Base-by-base conservation (phyloP, 2,888 invertebrate genomes). In the Hypselothyrea guttata region DNA sequence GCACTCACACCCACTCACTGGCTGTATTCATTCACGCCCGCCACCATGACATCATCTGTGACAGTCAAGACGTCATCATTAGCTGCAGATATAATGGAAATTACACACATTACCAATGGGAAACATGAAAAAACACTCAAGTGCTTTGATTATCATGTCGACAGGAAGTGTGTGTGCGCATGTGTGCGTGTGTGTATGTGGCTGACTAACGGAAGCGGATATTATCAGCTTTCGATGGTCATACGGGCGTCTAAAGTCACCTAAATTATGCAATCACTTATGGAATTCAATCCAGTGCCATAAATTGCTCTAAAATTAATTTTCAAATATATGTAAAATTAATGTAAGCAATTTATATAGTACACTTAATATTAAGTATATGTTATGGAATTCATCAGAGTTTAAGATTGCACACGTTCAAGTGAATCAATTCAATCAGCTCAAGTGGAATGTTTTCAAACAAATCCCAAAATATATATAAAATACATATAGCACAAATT, bases 71-170 rank as follows among this genome's bases (percentile, higher is more conserved):
- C 71, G 46, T 54, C 60, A 65, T 65, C 51, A 59, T 64, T 70
- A 58, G 49, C 18, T n/a, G 33, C 4, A 53, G 44, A 27, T 41
- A 33, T 45, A 57, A 57, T 66, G 57, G 52, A 58, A 66, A 56
- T 60, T 62, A 73, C 62, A 62, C 41, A 44, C 57, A 66, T 53
- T 75, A 53, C 61, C 55, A 70, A 71, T 51, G 57, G 34, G 37
- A 53, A 64, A 78, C 77, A 84, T 48, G 77, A 61, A 67, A 78
- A 81, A 65, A 77, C 82, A 82, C 82, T 78, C 61, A 62, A 73
- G 52, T 58, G 30, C 48, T 41, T 68, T 68, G 54, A 58, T 49
- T 53, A 52, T 22, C 22, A 22, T 55, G 70, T 48, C 51, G 42
- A 55, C 69, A 62, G 68, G 57, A 70, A 22, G 5, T 67, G 57